A percentile compares a stretch with the other conserved stretches of the same genome.
Conservation (phyloP, 2,888 invertebrate species). For the Nephrotoma flavescens region DNA sequence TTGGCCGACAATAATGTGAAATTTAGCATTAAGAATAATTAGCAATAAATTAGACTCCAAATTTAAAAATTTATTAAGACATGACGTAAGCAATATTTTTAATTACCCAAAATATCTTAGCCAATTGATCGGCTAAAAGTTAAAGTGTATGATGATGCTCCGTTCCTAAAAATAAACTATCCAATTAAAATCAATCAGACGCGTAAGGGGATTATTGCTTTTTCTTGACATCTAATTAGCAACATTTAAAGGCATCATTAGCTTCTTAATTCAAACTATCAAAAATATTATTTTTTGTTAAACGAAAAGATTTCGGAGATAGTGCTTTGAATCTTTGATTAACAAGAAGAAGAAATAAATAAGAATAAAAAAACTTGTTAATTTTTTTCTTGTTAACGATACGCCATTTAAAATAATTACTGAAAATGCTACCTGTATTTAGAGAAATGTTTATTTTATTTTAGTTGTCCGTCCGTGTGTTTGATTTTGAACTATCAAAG, state of each 20-base stretch:
- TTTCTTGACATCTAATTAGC: slow-evolving; percentile 6
- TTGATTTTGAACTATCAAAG: background rate
- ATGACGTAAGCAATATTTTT: background rate
- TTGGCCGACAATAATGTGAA: no score
- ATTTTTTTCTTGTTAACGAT: slow-evolving; percentile 3
- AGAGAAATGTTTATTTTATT: background rate
- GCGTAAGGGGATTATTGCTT: background rate
- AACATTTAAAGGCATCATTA: slow-evolving; percentile 1
- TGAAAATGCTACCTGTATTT: background rate
- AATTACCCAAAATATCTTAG: background rate
- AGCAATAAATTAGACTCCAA: no score
- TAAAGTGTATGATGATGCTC: background rate
- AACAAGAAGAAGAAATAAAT: slow-evolving; percentile 3
- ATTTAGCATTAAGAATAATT: no score
- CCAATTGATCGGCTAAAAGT: background rate
- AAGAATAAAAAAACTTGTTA: slow-evolving; percentile 3
- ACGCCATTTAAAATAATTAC: slow-evolving; percentile 4
- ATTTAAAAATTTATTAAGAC: no score
- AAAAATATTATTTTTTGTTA: background rate
- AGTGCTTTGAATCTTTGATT: background rate
- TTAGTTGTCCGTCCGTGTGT: background rate
- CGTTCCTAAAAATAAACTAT: background rate
- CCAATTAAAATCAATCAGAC: background rate
- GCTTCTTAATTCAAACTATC: background rate
- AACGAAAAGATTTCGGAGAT: background rate